These are phyloP conservation scores for Clamator glandarius DNA, from an alignment of 2,797 vertebrate species.

Conservation along the genomic window DNA sequence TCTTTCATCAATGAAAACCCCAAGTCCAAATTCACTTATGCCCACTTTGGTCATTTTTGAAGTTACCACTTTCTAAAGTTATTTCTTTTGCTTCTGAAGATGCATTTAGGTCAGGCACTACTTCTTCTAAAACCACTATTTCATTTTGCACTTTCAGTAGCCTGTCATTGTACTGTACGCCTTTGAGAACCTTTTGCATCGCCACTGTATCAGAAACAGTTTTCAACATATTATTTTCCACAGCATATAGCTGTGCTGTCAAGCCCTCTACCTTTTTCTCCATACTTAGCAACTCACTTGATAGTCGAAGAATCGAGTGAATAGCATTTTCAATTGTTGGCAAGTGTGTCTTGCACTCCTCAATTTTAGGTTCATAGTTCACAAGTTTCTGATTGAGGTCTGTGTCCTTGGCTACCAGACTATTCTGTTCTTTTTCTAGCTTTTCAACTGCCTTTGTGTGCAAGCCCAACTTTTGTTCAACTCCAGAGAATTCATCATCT, in stretches of 20 bases:
- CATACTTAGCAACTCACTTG: constrained; percentile 80
- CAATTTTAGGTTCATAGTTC: constrained; percentile 81
- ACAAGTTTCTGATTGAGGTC: constrained; percentile 80
- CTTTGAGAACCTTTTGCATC: constrained; percentile 83
- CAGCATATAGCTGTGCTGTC: constrained; percentile 82
- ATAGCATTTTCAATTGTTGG: constrained; percentile 88
- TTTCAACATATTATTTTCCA: constrained; percentile 88
- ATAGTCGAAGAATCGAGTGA: constrained; percentile 85
- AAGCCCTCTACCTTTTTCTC: constrained; percentile 87
- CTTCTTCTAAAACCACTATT: constrained; percentile 76
- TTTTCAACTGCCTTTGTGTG: constrained; percentile 80
- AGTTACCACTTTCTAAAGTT: constrained; percentile 16
- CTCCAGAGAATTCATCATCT: constrained; percentile 82
- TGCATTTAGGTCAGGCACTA: constrained; percentile 70
- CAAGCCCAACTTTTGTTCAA: constrained; percentile 82
- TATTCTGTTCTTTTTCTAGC: constrained; percentile 78
- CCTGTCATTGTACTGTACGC: constrained; percentile 80
- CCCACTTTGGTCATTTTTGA: constrained; percentile 32
- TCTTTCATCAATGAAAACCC: neutral
- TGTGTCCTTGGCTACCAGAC: constrained; percentile 71
- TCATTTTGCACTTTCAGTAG: constrained; percentile 81
- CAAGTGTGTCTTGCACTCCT: constrained; percentile 84
- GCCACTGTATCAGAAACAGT: constrained; percentile 80
- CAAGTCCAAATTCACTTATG: constrained; percentile 19
- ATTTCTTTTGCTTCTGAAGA: constrained; percentile 44